Percentiles rank a stretch among this genome's conserved stretches.
Evolutionary conservation across 2,113 vertebrate genomes (phyloP).

Genomic region (Periophthalmodon schlosseri): DNA sequence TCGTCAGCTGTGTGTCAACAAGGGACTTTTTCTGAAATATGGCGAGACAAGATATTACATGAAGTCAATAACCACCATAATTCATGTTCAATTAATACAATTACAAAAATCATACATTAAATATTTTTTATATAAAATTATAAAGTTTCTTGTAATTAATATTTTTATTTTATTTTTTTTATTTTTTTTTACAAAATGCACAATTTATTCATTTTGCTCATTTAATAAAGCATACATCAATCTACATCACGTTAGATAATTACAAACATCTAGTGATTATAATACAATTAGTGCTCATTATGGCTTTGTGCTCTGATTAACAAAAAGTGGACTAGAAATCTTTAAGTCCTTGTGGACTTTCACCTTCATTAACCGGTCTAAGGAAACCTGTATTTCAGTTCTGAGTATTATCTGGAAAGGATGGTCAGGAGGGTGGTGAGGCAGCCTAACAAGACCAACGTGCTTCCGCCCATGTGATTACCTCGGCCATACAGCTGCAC

Average conservation of each 20-base stretch:
- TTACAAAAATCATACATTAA: background rate
- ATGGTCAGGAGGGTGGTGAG: constrained; percentile 48
- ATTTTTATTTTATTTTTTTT: constrained; percentile 20
- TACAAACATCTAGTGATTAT: constrained; percentile 18
- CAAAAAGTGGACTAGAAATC: constrained; percentile 19
- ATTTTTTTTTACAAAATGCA: constrained; percentile 28
- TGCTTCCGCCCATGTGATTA: constrained; percentile 18
- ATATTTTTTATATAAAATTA: background rate
- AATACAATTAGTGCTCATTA: constrained; percentile 28
- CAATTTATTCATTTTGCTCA: constrained; percentile 18
- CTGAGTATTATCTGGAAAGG: constrained; percentile 48
- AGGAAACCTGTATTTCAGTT: background rate
- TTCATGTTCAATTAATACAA: background rate
- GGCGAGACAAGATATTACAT: background rate
- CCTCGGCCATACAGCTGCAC: constrained; percentile 62
- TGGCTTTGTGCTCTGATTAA: constrained; percentile 41
- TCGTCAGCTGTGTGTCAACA: constrained; percentile 11
- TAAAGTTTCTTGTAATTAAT: background rate
- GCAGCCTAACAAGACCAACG: constrained; percentile 36
- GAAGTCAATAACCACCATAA: background rate
- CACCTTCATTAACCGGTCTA: constrained; percentile 30
- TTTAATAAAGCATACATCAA: constrained; percentile 41
- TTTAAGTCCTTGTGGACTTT: background rate
- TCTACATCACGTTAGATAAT: constrained; percentile 17
- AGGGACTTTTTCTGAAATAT: background rate